These are phyloP conservation scores for Urosaurus nigricauda DNA, from an alignment of 2,797 vertebrate species.

Conservation along the genomic window DNA sequence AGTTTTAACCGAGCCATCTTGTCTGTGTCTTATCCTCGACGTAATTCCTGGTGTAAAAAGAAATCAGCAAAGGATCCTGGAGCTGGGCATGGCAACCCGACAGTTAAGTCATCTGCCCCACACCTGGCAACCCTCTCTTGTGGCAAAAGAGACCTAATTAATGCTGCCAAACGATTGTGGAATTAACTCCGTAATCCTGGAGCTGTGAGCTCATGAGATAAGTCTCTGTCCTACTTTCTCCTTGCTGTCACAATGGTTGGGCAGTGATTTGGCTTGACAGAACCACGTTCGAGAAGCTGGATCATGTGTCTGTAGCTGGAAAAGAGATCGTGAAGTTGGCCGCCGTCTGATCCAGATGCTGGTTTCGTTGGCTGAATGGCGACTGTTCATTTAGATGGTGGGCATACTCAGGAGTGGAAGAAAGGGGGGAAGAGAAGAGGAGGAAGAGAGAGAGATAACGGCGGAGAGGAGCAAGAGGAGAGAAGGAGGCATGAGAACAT, in stretches of 20 bases:
- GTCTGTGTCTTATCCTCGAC: not conserved
- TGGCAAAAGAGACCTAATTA: constrained; percentile 4
- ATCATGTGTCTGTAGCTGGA: too few relatives aligned
- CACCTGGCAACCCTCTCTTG: not conserved
- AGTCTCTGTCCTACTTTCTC: not conserved
- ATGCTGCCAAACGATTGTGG: not conserved
- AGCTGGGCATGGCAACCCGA: not conserved
- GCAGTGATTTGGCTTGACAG: not conserved
- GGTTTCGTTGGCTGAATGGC: not conserved
- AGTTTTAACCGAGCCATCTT: not conserved
- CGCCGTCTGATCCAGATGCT: not conserved
- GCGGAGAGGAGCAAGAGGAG: too few relatives aligned
- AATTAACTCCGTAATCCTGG: not conserved
- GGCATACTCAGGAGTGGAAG: not conserved
- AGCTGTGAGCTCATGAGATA: not conserved
- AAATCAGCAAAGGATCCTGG: not conserved
- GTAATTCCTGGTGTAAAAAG: not conserved
- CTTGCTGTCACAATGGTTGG: not conserved
- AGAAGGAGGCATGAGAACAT: too few relatives aligned
- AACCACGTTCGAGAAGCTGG: not conserved
- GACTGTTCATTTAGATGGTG: not conserved
- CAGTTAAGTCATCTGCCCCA: not conserved
- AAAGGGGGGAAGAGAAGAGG: too few relatives aligned
- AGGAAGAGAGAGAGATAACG: too few relatives aligned
- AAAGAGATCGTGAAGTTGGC: not conserved